Conservation (phyloP, 2,797 vertebrate genomes). For the Ciconia nigra region DNA sequence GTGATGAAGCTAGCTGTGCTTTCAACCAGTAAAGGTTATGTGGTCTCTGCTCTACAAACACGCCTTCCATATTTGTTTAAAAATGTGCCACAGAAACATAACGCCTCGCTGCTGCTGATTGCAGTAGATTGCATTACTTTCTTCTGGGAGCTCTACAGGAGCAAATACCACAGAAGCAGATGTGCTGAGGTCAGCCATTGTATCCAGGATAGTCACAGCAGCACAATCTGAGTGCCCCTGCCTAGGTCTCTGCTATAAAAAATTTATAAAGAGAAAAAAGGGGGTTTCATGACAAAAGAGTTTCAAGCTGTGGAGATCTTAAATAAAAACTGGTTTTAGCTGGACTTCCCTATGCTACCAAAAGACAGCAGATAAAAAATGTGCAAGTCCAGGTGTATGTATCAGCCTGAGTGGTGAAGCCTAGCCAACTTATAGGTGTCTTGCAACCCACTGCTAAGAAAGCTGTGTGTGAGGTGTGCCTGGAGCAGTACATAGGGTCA, state of each 20-base stretch:
- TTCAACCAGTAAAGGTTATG: not conserved
- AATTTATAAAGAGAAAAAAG: not conserved
- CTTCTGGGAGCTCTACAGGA: not conserved
- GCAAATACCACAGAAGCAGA: not conserved
- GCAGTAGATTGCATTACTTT: not conserved
- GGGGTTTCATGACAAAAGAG: not conserved
- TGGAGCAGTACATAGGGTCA: not conserved
- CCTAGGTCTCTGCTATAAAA: not conserved
- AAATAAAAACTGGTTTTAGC: not conserved
- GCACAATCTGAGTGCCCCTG: not conserved
- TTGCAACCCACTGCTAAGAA: not conserved
- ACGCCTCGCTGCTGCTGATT: fast-evolving
- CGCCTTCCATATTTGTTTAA: not conserved
- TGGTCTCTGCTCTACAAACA: not conserved
- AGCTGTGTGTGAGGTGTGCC: not conserved
- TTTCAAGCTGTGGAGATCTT: not conserved
- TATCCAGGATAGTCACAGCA: not conserved
- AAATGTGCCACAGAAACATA: not conserved
- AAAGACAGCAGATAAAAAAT: not conserved
- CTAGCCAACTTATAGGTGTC: not conserved
- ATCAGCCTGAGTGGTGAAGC: not conserved
- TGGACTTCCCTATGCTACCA: not conserved
- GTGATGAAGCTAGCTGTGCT: not conserved
- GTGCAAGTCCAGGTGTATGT: not conserved
- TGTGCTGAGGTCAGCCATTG: not conserved